Evolutionary conservation across 1,140 invertebrate genomes (phyloP), one percentile per base, ranked within the genome.

Genomic region (Octopus bimaculoides): DNA sequence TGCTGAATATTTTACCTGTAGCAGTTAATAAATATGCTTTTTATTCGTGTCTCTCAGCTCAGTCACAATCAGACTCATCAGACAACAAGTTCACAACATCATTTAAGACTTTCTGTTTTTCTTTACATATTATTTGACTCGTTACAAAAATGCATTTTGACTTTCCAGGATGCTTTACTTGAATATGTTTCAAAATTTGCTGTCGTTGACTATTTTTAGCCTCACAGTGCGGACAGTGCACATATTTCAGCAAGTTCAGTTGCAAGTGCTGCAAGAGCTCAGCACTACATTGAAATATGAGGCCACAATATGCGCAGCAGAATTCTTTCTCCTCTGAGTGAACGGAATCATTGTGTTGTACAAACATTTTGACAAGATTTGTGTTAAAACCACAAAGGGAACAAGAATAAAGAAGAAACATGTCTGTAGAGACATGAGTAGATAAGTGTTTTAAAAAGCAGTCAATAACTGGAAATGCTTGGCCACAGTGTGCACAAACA

Each of bases 331-430:
- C 9, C 26, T 9, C 5, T 10, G 66, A 71, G 14, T 71, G 66
- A 6, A 20, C 14, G 17, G 17, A 14, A 20, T n/a, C 9, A 17
- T 71, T 71, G 66, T 71, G 66, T 8, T 71, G 17, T n/a, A 9
- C 14, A 71, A 71, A 71, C 17, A 20, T n/a, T 20, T 71, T 71
- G 17, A 71, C 7, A 14, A 71, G 14, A 20, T 71, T 71, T 14
- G 66, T 71, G 5, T 20, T 20, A 71, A 10, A 71, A 14, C 26
- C 26, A 17, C 66, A 71, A 6, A n/a, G 8, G 66, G 66, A 20
- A 20, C 17, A 71, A 71, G 66, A 20, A 14, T 71, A 71, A 71
- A 71, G 66, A 71, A 71, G 17, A 20, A 71, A 71, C 66, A 71
- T 71, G 8, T 71, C 66, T 12, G 17, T 20, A 17, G 17, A 71